phyloP scores from a whole-genome alignment of 2,888 invertebrate species.

The Acronicta psi region DNA sequence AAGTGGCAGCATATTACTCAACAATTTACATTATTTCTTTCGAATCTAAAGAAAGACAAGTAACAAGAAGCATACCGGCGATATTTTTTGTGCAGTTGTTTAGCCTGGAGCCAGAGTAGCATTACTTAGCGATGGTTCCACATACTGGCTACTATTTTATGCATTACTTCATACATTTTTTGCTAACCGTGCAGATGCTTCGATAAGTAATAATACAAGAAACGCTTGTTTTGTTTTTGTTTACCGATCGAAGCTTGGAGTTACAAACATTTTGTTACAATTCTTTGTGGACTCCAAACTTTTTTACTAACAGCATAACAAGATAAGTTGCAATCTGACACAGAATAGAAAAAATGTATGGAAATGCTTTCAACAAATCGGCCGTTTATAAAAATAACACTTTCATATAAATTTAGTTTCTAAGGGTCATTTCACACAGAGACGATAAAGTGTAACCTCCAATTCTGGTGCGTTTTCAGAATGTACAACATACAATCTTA shows the following conservation, averaged over 20 bases:
- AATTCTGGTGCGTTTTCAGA: too few species aligned
- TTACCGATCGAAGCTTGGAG: not conserved
- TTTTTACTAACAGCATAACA: too few species aligned
- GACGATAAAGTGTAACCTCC: too few species aligned
- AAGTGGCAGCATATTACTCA: too few species aligned
- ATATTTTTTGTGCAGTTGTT: slow-evolving; percentile 26
- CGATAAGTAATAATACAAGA: slow-evolving; percentile 9
- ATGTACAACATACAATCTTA: too few species aligned
- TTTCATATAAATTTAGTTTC: too few species aligned
- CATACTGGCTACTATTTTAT: slow-evolving; percentile 31
- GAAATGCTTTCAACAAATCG: too few species aligned
- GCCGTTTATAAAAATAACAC: too few species aligned
- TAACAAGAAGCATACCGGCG: slow-evolving; percentile 2
- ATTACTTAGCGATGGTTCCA: slow-evolving; percentile 24
- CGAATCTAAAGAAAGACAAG: slow-evolving; percentile 8
- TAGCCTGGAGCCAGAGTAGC: slow-evolving; percentile 14
- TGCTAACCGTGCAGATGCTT: slow-evolving; percentile 7
- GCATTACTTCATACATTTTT: slow-evolving; percentile 32
- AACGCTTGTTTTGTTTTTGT: not conserved
- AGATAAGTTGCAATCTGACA: too few species aligned
- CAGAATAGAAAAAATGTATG: too few species aligned
- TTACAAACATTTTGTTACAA: not conserved
- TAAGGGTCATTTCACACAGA: too few species aligned
- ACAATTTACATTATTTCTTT: slow-evolving; percentile 15
- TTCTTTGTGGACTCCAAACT: too few species aligned